Evolutionary conservation across 2,113 vertebrate genomes (phyloP), one percentile per base, ranked within the genome.

Genomic region (Petromus typicus): DNA sequence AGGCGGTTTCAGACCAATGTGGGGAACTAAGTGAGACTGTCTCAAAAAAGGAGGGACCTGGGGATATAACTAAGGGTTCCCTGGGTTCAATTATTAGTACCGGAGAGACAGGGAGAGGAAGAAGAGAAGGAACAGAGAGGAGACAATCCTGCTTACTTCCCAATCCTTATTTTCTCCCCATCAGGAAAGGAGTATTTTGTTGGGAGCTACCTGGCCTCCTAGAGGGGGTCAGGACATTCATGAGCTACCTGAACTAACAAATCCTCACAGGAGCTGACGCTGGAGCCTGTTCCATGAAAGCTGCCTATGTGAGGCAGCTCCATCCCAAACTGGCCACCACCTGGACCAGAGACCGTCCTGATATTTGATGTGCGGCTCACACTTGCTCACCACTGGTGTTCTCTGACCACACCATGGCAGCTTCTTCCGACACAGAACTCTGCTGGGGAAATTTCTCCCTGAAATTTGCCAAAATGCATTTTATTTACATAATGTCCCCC

Each of bases 221-320:
- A 17, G 48, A 63, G 34, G 34, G 57, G 45, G 30, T 80, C 32
- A 6, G 37, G 13, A 73, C 56, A 20, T 34, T 59, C 7, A 0
- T 56, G 32, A 16, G 7, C n/a, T 34, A 66, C 34, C 30, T n/a
- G 22, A 32, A 32, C 30, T 1, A 43, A 57, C 57, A 25, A 64
- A 23, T 23, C 37, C 13, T 66, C 3, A 22, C 2, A 0, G 0
- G 4, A 1, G 17, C 51, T 20, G 6, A 40, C 0, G 6, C n/a
- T 40, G 22, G n/a, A 20, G 45, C 27, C 27, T 1, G 1, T 27
- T 23, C 37, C 3, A 0, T 10, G 6, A 13, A 23, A 51, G 51
- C 18, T 23, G 20, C 30, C 76, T 11, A 0, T 0, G 17, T 0
- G 18, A 71, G 18, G 12, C 18, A 56, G 22, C 25, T 83, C 27